Evolutionary conservation across 2,113 vertebrate genomes (phyloP).

Genomic region (Chroicocephalus ridibundus): DNA sequence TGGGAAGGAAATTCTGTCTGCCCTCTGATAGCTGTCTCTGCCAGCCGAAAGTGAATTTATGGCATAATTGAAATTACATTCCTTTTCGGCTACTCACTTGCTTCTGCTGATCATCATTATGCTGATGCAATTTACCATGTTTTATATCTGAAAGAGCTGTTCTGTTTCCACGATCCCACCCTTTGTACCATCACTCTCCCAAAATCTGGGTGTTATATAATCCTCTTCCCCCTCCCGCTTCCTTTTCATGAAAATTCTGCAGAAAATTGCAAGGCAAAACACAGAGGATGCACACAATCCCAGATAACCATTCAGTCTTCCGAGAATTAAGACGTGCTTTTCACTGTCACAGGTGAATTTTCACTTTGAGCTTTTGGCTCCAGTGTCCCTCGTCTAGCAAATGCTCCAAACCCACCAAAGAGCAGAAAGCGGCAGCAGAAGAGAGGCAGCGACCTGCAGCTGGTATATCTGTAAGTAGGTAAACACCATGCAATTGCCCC

Average conservation of each 20-base stretch:
- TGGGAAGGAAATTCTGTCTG: conserved; percentile 25
- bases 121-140: background rate
- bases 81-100: conserved; percentile 17
- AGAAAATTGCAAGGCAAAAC: background rate
- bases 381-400: background rate
- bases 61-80: conserved; percentile 26
- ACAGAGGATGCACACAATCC: background rate
- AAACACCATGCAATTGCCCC: background rate
- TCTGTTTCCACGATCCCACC: background rate
- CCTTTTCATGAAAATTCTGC: background rate
- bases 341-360: background rate
- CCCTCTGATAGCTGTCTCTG: background rate
- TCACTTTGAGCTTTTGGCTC: background rate
- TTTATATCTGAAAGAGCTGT: background rate
- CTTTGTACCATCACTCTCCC: background rate
- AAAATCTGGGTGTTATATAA: background rate
- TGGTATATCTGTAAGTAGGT: background rate
- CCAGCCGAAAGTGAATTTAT: conserved; percentile 4
- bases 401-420: background rate
- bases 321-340: background rate
- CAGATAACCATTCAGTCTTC: background rate
- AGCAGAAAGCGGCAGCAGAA: background rate
- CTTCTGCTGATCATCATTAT: conserved; percentile 5
- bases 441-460: background rate
- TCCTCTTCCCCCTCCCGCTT: background rate